A percentile compares a stretch with the other conserved stretches of the same genome.
These are phyloP conservation scores for Heteractis magnifica DNA, from an alignment of 92 coral and sea anemone genomes.

Conservation along the genomic window DNA sequence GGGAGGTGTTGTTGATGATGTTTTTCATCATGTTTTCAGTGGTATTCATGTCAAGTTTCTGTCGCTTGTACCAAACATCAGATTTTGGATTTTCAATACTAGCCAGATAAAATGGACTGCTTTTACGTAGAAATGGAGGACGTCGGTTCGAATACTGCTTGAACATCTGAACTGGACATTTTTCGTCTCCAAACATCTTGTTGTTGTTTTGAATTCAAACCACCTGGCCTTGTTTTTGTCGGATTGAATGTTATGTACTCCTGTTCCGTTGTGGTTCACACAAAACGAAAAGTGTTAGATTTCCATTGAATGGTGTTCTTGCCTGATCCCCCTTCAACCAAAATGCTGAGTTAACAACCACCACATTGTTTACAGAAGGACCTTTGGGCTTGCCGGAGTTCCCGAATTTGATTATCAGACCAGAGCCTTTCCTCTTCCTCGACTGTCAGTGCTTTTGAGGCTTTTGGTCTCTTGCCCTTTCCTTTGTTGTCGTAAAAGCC, in stretches of 20 bases:
- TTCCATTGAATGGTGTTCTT: slow-evolving; percentile 23
- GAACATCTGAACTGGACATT: background rate
- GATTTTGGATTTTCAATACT: background rate
- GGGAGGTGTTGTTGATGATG: no score
- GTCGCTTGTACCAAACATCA: background rate
- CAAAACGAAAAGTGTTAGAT: background rate
- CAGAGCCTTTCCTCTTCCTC: background rate
- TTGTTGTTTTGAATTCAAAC: background rate
- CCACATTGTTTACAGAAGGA: slow-evolving; percentile 43
- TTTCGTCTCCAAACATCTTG: background rate
- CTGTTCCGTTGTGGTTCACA: background rate
- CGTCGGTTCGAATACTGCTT: background rate
- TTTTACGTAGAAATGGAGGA: background rate
- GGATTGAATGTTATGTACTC: background rate
- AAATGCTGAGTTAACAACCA: slow-evolving; percentile 48
- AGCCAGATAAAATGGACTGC: background rate
- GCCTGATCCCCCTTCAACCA: slow-evolving; percentile 35
- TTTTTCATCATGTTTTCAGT: background rate
- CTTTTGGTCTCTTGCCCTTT: background rate
- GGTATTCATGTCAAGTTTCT: background rate
- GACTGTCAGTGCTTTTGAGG: background rate
- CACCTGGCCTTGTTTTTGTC: background rate
- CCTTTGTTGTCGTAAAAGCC: background rate
- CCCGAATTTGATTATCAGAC: background rate
- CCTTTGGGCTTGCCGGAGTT: no score